Percentiles rank a stretch among this genome's conserved stretches.
These are phyloP conservation scores for Plagodis dolabraria DNA, from an alignment of 2,888 invertebrate genomes.

Conservation along the genomic window DNA sequence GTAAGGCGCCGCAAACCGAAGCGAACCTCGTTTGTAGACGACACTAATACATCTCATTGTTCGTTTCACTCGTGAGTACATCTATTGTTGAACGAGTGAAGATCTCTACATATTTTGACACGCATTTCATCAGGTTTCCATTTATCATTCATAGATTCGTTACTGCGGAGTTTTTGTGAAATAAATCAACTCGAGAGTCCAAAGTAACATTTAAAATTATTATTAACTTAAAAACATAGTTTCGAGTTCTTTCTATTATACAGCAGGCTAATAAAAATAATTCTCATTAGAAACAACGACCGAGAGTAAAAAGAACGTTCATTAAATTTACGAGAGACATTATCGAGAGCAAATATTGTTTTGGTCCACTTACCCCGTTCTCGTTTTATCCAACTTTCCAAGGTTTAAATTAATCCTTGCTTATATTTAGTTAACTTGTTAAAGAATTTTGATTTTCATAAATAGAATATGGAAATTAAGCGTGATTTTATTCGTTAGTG, in stretches of 20 bases:
- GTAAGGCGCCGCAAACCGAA: constrained; percentile 50
- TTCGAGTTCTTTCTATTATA: background rate
- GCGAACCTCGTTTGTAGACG: constrained; percentile 55
- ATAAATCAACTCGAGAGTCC: constrained; percentile 3
- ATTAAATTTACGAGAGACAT: constrained; percentile 41
- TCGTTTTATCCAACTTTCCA: constrained; percentile 42
- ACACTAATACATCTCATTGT: constrained; percentile 55
- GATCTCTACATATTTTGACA: constrained; percentile 37
- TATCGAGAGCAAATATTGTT: constrained; percentile 50
- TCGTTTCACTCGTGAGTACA: constrained; percentile 46
- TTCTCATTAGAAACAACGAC: constrained; percentile 29
- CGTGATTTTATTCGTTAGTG: constrained; percentile 30
- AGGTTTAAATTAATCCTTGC: constrained; percentile 39
- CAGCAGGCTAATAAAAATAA: constrained; percentile 3
- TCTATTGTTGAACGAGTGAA: constrained; percentile 50
- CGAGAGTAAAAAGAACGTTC: constrained; percentile 35
- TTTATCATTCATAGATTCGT: constrained; percentile 8
- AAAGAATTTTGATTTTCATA: constrained; percentile 5
- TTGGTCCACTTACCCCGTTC: constrained; percentile 62
- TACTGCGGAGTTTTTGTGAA: constrained; percentile 6
- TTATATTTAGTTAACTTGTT: constrained; percentile 20
- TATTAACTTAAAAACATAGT: background rate
- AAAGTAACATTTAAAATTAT: background rate
- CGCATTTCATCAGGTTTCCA: constrained; percentile 27
- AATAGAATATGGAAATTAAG: constrained; percentile 23